Conservation (phyloP, 2,888 invertebrate species). For the Neocrepidodera transversa region DNA sequence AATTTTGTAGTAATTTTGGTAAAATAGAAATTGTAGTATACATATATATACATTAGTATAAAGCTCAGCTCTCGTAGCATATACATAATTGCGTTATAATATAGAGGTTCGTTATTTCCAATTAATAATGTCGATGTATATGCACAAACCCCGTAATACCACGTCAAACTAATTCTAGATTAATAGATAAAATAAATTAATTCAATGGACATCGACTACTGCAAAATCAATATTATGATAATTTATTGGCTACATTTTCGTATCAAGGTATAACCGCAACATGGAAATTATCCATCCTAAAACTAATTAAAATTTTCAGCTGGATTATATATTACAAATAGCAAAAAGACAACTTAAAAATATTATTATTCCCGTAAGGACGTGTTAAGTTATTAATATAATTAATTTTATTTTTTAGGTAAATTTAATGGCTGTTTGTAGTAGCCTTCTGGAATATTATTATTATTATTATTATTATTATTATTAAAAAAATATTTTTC, state of each 20-base stretch:
- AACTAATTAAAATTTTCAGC: neutral
- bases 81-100: slow-evolving; percentile 30
- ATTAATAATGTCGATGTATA: slow-evolving; percentile 32
- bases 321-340: too few species aligned
- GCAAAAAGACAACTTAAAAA: too few species aligned
- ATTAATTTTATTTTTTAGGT: too few species aligned
- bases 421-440: too few species aligned
- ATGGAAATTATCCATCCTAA: neutral
- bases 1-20: too few species aligned
- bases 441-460: too few species aligned
- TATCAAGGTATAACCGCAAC: slow-evolving; percentile 9
- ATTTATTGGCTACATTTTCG: slow-evolving; percentile 27
- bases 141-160: slow-evolving; percentile 28
- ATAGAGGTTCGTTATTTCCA: slow-evolving; percentile 34
- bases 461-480: too few species aligned
- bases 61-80: too few species aligned
- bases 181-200: slow-evolving; percentile 37
- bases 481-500: too few species aligned
- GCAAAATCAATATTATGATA: slow-evolving; percentile 30
- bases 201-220: slow-evolving; percentile 22
- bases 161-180: slow-evolving; percentile 33
- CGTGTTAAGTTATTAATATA: too few species aligned
- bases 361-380: too few species aligned
- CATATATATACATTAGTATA: slow-evolving; percentile 20
- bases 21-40: too few species aligned